A percentile compares a stretch with the other conserved stretches of the same genome.
These are phyloP conservation scores for Tricholauxania praeusta DNA, from an alignment of 2,888 invertebrate species.

Conservation along the genomic window DNA sequence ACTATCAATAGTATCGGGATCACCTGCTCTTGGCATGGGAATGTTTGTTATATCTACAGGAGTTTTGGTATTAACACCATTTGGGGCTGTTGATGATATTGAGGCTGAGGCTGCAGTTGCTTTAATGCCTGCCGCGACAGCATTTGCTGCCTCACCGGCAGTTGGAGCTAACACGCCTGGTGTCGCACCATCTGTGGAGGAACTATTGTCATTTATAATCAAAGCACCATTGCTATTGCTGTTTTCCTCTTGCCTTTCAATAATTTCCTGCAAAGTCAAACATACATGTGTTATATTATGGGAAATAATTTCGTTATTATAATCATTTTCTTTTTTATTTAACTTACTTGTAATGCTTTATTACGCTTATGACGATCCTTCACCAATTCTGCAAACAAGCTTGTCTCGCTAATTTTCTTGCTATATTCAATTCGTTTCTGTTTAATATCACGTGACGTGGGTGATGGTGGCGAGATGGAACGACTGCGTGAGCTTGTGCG, in stretches of 20 bases:
- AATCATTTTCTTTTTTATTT: not conserved
- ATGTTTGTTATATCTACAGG: constrained; percentile 76
- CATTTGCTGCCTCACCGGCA: constrained; percentile 29
- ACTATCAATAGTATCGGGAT: constrained; percentile 24
- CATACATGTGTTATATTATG: not conserved
- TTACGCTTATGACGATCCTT: constrained; percentile 87
- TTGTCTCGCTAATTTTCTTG: constrained; percentile 89
- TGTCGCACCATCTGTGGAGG: constrained; percentile 61
- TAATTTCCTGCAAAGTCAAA: constrained; percentile 69
- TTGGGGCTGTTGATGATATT: constrained; percentile 49
- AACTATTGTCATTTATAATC: constrained; percentile 64
- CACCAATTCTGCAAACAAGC: constrained; percentile 89
- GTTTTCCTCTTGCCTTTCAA: constrained; percentile 75
- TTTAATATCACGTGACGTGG: constrained; percentile 60
- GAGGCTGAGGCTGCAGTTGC: constrained; percentile 37
- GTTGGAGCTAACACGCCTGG: constrained; percentile 44
- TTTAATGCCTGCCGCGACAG: constrained; percentile 4
- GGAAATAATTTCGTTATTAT: not conserved
- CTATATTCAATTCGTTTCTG: constrained; percentile 74
- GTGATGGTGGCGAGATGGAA: constrained; percentile 67
- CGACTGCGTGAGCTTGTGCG: constrained; percentile 52
- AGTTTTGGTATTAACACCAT: constrained; percentile 56
- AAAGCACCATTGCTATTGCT: constrained; percentile 66
- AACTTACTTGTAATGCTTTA: constrained; percentile 72
- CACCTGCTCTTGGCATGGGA: constrained; percentile 73